Evolutionary conservation across 2,888 invertebrate genomes (phyloP).

Genomic region (Neoscelio sp.): DNA sequence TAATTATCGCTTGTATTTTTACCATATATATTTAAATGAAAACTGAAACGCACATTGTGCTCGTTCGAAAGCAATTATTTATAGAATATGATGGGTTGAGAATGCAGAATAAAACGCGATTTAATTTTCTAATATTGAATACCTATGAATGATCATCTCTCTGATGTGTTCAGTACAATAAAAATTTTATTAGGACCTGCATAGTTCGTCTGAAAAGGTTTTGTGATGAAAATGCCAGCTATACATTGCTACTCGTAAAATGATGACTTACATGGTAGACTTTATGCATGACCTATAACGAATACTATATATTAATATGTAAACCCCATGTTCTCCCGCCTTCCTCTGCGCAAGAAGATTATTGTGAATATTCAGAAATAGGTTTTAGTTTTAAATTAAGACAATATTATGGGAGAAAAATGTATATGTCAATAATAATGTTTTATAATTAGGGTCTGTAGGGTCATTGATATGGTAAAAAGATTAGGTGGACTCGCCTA

Average conservation of each 20-base stretch:
- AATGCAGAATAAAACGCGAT: constrained; percentile 45
- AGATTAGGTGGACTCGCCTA: too few relatives aligned
- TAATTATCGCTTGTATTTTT: too few relatives aligned
- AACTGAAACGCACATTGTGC: constrained; percentile 19
- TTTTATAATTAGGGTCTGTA: too few relatives aligned
- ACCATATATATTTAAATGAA: not conserved
- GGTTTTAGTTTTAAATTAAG: too few relatives aligned
- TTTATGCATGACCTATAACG: constrained; percentile 21
- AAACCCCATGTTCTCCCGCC: not conserved
- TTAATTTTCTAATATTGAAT: constrained; percentile 53
- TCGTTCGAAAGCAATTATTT: constrained; percentile 24
- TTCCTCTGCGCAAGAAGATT: not conserved
- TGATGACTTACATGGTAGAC: constrained; percentile 31
- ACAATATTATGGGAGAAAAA: too few relatives aligned
- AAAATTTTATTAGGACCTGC: constrained; percentile 50
- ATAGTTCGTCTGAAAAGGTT: constrained; percentile 44
- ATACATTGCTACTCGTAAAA: constrained; percentile 34
- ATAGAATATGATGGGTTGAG: constrained; percentile 10
- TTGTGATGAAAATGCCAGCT: constrained; percentile 38
- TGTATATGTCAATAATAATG: too few relatives aligned
- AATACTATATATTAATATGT: constrained; percentile 30
- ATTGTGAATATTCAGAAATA: not conserved
- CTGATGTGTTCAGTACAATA: constrained; percentile 49
- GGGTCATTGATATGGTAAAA: too few relatives aligned
- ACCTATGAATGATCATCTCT: constrained; percentile 42